Evolutionary conservation across 2,113 vertebrate species (phyloP).

Genomic region (Platycercus adscitus): DNA sequence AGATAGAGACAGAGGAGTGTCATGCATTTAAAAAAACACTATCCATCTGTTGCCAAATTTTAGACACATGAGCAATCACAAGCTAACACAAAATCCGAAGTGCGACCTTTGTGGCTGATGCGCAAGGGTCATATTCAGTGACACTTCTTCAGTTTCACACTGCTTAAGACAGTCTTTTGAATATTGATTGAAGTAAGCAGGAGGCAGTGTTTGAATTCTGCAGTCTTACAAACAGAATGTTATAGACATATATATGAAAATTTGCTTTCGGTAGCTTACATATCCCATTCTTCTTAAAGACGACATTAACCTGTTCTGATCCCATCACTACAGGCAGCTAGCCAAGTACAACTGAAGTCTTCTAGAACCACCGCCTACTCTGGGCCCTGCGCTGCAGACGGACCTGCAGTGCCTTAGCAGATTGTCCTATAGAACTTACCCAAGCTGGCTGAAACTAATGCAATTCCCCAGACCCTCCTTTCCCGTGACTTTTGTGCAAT

Average conservation of each 20-base stretch:
- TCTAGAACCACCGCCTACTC: background rate
- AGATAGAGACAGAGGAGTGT: background rate
- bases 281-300: background rate
- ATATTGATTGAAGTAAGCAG: constrained; percentile 29
- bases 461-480: background rate
- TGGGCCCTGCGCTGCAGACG: background rate
- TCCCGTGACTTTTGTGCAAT: background rate
- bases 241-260: background rate
- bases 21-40: constrained; percentile 20
- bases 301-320: background rate
- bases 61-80: constrained; percentile 44
- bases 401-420: background rate
- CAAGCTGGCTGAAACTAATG: background rate
- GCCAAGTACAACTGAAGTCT: background rate
- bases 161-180: constrained; percentile 1
- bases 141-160: background rate
- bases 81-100: constrained; percentile 42
- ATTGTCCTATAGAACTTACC: accelerated
- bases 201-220: constrained; percentile 21
- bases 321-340: background rate
- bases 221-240: background rate
- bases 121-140: background rate
- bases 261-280: background rate
- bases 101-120: background rate
- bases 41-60: constrained; percentile 50